Conservation (phyloP, 2,888 invertebrate species). For the Cephus rjabovi region DNA sequence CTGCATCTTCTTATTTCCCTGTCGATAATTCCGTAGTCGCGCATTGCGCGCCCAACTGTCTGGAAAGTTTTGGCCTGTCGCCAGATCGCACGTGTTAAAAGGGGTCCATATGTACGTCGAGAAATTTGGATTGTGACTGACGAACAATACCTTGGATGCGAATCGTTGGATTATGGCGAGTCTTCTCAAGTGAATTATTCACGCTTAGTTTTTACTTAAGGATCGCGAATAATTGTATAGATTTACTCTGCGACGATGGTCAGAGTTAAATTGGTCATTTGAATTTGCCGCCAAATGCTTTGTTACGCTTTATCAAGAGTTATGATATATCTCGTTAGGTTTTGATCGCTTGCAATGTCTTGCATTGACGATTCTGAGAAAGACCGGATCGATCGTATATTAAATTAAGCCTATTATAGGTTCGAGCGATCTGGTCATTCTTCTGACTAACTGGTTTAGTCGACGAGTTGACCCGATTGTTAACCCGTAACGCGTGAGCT, state of each 20-base stretch:
- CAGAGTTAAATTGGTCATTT: not conserved
- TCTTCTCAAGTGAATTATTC: not conserved
- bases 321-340: not conserved
- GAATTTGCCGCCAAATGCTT: not conserved
- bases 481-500: conserved; percentile 38
- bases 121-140: not conserved
- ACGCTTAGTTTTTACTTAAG: not conserved
- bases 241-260: not conserved
- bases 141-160: not conserved
- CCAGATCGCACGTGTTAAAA: conserved; percentile 41
- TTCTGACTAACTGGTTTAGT: conserved; percentile 54
- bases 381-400: conserved; percentile 46
- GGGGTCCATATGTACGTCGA: not conserved
- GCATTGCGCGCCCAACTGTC: conserved; percentile 57
- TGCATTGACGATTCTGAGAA: not conserved
- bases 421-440: conserved; percentile 45
- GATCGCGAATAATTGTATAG: not conserved
- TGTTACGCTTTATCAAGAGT: not conserved
- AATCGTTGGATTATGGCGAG: not conserved
- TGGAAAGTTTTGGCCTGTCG: conserved; percentile 59
- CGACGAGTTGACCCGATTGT: conserved; percentile 59
- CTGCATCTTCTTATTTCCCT: conserved; percentile 22
- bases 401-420: conserved; percentile 47
- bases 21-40: conserved; percentile 35
- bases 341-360: not conserved